Conservation (phyloP, 2,797 vertebrate species). For the Epinephelus awoara region DNA sequence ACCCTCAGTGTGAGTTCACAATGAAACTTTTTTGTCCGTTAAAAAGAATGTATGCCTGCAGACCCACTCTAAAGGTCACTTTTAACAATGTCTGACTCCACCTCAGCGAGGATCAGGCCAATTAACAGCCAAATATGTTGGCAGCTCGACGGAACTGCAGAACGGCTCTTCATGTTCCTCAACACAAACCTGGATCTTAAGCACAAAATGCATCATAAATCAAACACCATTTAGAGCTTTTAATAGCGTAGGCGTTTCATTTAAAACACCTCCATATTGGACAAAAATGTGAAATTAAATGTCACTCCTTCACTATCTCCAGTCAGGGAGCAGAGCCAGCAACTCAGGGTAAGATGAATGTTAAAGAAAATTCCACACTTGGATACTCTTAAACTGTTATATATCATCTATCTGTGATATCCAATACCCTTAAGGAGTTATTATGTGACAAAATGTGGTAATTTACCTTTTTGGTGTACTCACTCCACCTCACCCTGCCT, state of each 20-base stretch:
- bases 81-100: constrained; percentile 52
- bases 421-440: constrained; percentile 24
- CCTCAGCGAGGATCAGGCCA: constrained; percentile 30
- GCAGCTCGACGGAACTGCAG: constrained; percentile 19
- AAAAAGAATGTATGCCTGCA: not conserved
- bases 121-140: constrained; percentile 48
- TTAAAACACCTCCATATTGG: constrained; percentile 32
- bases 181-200: constrained; percentile 21
- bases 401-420: constrained; percentile 45
- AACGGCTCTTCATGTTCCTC: constrained; percentile 39
- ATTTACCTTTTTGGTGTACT: constrained; percentile 46
- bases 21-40: not conserved
- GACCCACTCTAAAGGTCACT: constrained; percentile 53
- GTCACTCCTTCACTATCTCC: constrained; percentile 42
- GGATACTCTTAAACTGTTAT: constrained; percentile 36
- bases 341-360: constrained; percentile 31
- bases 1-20: not conserved
- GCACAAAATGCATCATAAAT: constrained; percentile 12
- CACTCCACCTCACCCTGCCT: constrained; percentile 38
- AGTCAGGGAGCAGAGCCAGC: constrained; percentile 39
- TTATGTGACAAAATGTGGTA: constrained; percentile 37
- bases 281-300: constrained; percentile 60
- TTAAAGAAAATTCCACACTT: constrained; percentile 21
- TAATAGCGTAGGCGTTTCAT: constrained; percentile 36
- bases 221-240: constrained; percentile 26